Base-by-base conservation (phyloP, 1,140 invertebrate species). In the Nebria ingens region DNA sequence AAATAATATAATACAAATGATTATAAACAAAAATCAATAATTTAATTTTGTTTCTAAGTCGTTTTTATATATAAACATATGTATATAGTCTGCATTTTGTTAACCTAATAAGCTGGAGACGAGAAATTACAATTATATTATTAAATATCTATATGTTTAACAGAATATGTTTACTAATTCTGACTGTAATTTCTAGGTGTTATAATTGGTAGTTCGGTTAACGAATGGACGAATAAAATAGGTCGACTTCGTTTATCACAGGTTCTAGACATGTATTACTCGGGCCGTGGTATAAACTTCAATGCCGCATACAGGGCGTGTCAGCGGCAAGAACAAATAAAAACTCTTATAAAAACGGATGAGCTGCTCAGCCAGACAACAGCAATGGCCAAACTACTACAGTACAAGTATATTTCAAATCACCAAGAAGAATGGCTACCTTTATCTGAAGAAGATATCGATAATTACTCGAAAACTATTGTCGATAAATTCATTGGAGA, bases 191-290 rank as follows among this genome's bases (percentile, higher is more conserved):
- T 60, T 63, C 19, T 62, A 84, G 81, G 81, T 62, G 64, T 82
- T n/a, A 77, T 83, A 54, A 67, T 85, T 55, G 75, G 79, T 0
- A 72, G 68, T 21, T 71, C 79, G 55, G 60, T 83, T 22, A 65
- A 73, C 23, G 61, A 65, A 42, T 84, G 78, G 78, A 61, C 71
- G 11, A 66, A 67, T 54, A 68, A 73, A 45, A 65, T 76, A 22
- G 62, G 67, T 9, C 73, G 71, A 13, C 68, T 81, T 15, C 70
- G 78, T 34, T 68, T 86, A 2, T 85, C 82, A 1, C 82, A 85
- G 70, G 63, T 86, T 17, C 64, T 86, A 3, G 79, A 83, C 42
- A 83, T 83, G 78, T 86, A 84, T 64, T 86, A 85, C 65, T 83
- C 82, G 0, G 70, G 77, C 51, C 72, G 74, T 57, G 82, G 82